A percentile compares a stretch with the other conserved stretches of the same genome.
phyloP scores from a whole-genome alignment of 2,797 vertebrate genomes.

The Rousettus madagascariensis region DNA sequence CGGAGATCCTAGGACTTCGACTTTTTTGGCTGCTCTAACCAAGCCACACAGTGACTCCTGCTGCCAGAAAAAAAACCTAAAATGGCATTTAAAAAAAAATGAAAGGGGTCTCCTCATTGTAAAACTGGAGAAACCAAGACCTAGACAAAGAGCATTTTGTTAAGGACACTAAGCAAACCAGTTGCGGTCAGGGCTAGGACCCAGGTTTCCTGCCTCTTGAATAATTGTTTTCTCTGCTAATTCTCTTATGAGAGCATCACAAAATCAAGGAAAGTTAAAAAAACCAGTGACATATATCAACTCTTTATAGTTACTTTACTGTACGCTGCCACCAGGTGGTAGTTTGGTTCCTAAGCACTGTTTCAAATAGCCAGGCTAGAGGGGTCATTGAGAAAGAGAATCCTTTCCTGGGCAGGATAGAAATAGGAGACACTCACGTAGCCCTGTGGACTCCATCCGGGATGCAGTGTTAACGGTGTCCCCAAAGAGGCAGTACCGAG shows the following conservation, averaged over 20 bases:
- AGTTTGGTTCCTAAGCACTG: background rate
- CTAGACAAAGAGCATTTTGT: background rate
- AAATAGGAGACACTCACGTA: conserved; percentile 77
- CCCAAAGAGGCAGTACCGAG: conserved; percentile 85
- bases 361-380: background rate
- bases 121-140: background rate
- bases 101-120: background rate
- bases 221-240: background rate
- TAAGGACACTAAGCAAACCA: background rate
- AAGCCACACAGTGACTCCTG: background rate
- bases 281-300: conserved; percentile 84
- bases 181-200: background rate
- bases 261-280: conserved; percentile 81
- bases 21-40: background rate
- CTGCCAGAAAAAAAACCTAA: background rate
- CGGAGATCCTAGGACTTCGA: background rate
- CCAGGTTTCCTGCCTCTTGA: background rate
- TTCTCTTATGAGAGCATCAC: conserved; percentile 86
- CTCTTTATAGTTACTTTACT: conserved; percentile 61
- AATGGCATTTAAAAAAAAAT: background rate
- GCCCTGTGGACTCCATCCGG: conserved; percentile 83
- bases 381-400: background rate
- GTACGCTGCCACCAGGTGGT: background rate
- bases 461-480: conserved; percentile 84
- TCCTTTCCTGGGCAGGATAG: background rate